Percentiles rank a stretch among this genome's conserved stretches.
These are phyloP conservation scores for Antechinus flavipes DNA, from an alignment of 2,113 vertebrate genomes.

Conservation along the genomic window DNA sequence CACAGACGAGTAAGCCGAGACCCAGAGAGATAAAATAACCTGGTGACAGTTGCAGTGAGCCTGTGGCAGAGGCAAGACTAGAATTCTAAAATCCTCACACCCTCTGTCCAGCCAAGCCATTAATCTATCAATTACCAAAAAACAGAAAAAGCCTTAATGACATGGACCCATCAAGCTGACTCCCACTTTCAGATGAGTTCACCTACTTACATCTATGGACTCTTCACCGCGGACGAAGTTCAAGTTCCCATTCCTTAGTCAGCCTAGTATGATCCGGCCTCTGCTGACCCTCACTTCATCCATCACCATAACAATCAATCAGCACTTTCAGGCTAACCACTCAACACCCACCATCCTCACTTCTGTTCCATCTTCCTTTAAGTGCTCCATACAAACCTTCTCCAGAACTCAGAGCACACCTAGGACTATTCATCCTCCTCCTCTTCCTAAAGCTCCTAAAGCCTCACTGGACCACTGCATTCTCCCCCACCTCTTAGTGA, in stretches of 20 bases:
- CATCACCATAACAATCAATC: neutral
- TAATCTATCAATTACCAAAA: neutral
- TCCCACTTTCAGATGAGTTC: neutral
- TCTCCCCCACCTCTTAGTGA: neutral
- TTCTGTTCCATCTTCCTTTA: neutral
- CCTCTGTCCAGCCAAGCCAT: neutral
- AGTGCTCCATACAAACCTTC: neutral
- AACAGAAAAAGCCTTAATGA: neutral
- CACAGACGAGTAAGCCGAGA: neutral
- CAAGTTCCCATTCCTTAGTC: neutral
- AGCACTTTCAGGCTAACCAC: too few species aligned
- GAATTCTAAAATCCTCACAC: neutral
- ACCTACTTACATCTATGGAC: fast-evolving
- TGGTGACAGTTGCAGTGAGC: neutral
- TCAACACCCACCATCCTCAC: neutral
- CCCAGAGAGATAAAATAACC: too few species aligned
- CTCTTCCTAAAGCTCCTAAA: neutral
- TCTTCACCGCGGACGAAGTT: neutral
- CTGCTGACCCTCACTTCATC: neutral
- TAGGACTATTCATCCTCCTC: neutral
- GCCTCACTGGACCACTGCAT: neutral
- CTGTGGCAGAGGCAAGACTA: neutral
- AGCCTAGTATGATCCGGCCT: neutral
- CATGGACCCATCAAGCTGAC: neutral
- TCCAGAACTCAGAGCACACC: neutral